Evolutionary conservation across 2,888 invertebrate species (phyloP), one percentile per base, ranked within the genome.

Genomic region (Dione vanillae): DNA sequence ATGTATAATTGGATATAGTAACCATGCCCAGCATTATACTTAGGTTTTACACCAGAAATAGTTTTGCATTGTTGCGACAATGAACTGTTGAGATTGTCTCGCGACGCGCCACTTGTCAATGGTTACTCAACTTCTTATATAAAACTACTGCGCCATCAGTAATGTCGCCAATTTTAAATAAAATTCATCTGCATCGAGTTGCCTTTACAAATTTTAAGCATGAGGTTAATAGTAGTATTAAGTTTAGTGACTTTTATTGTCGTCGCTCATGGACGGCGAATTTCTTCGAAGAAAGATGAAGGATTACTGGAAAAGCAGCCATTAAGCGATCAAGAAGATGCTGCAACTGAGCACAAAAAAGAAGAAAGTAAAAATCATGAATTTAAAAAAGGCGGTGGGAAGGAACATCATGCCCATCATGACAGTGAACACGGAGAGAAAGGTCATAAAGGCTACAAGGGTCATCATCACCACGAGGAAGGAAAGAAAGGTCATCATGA

Each of bases 401-500:
- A 95, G 74, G 95, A 96, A 75, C 94, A 95, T 74, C 95, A 96
- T 74, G 93, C 94, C 0, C 94, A 95, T 74, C 95, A 96, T 77
- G 94, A 95, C 77, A 88, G 94, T 70, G 94, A 95, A 41, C 95
- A 96, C 74, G 96, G 96, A 0, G 95, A 95, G 74, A 95, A 96
- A 79, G 96, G 95, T 0, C 95, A 96, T 76, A 96, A 96, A 75
- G 96, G 95, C 0, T 96, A 96, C 87, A 95, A 96, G 80, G 94
- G 95, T 12, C 94, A 95, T 73, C 96, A 96, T 80, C 94, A 95
- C 69, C 94, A 95, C 75, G 95, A 95, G 76, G 95, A 96, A 78
- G 95, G 95, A 6, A 94, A 95, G 76, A 96, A 96, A 80, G 96
- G 96, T 0, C 96, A 96, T 78, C 96, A 96, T 79, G 96, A 96